These are phyloP conservation scores for Crossoptilon crossoptilon DNA, from an alignment of 2,797 vertebrate genomes.

Conservation along the genomic window DNA sequence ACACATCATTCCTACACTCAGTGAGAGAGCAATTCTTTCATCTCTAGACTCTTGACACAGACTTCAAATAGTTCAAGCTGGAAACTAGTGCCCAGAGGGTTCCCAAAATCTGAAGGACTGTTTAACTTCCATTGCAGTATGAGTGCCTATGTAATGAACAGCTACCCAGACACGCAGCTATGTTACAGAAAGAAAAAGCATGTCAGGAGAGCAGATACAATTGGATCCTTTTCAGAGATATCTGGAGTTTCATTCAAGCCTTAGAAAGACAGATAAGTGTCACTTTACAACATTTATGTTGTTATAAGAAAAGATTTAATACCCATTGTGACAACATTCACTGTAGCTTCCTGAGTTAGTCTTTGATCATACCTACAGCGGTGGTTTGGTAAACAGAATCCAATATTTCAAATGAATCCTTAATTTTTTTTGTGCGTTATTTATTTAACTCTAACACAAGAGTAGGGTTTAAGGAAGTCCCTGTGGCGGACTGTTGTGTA, in stretches of 20 bases:
- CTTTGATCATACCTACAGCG: not conserved
- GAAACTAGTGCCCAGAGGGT: not conserved
- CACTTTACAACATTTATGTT: not conserved
- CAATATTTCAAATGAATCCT: not conserved
- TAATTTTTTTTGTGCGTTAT: not conserved
- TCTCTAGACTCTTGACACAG: not conserved
- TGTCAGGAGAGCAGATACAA: not conserved
- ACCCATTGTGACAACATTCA: not conserved
- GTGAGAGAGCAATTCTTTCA: constrained; percentile 2
- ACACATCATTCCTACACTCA: not conserved
- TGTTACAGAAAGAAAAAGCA: not conserved
- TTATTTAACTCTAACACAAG: not conserved
- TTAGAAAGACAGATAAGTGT: not conserved
- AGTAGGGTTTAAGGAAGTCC: accelerated
- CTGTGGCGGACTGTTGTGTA: not conserved
- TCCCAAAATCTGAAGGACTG: not conserved
- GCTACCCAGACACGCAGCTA: not conserved
- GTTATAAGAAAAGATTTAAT: not conserved
- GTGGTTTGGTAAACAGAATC: not conserved
- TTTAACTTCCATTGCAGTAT: not conserved
- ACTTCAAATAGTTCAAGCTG: constrained; percentile 4
- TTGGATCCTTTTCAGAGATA: not conserved
- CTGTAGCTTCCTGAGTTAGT: not conserved
- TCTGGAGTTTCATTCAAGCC: not conserved
- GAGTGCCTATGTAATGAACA: not conserved